These are phyloP conservation scores for Tupaia chinensis DNA, from an alignment of 2,113 vertebrate species.

Conservation along the genomic window DNA sequence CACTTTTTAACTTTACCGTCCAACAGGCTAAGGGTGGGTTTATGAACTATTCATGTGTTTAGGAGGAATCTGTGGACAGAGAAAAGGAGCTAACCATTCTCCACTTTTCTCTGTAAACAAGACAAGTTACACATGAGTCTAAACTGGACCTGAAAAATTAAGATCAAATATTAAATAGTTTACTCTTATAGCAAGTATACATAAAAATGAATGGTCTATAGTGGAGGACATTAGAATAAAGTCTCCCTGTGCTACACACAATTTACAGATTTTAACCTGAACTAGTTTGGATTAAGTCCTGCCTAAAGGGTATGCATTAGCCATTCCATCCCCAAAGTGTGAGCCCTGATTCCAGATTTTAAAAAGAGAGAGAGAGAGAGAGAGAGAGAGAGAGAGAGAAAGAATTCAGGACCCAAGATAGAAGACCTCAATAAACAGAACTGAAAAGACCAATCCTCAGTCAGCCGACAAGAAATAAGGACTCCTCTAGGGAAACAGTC, in stretches of 20 bases:
- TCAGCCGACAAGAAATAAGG: background rate
- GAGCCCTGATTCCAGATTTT: background rate
- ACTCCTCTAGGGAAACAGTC: background rate
- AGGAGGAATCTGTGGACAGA: background rate
- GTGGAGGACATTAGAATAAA: background rate
- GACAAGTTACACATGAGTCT: background rate
- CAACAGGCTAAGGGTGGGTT: constrained; percentile 29
- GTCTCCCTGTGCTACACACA: background rate
- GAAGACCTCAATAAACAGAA: background rate
- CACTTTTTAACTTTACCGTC: background rate
- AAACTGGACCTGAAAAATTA: constrained; percentile 34
- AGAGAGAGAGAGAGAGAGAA: background rate
- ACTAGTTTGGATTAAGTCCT: background rate
- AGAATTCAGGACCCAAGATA: background rate
- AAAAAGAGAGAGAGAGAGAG: background rate
- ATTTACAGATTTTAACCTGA: constrained; percentile 13
- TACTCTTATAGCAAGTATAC: background rate
- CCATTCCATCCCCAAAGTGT: background rate
- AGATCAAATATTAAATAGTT: constrained; percentile 15
- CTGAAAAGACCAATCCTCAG: background rate
- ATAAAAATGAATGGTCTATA: background rate
- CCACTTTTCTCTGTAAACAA: constrained; percentile 13
- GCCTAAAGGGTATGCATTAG: background rate
- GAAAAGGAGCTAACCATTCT: background rate
- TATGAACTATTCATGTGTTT: background rate